phyloP scores from a whole-genome alignment of 2,888 invertebrate genomes.

The Neoitamus cyanurus region DNA sequence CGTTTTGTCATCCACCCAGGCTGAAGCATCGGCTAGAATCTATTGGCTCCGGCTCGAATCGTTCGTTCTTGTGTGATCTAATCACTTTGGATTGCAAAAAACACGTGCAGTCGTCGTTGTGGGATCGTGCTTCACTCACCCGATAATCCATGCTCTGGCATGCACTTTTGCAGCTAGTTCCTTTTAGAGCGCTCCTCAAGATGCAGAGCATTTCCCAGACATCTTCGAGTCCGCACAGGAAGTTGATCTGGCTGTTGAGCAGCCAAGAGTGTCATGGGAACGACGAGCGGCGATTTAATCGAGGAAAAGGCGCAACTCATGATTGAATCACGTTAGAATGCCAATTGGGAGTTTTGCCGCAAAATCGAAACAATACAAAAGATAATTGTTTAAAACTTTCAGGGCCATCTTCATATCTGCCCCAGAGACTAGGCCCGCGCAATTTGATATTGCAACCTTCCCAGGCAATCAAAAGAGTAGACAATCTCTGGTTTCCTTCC shows the following conservation, averaged over 20 bases:
- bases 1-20: conserved; percentile 29
- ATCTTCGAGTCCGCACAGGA: background rate
- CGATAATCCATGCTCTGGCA: background rate
- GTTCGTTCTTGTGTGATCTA: conserved; percentile 33
- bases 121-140: conserved; percentile 13
- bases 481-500: background rate
- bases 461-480: background rate
- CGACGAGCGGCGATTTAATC: background rate
- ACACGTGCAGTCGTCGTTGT: conserved; percentile 12
- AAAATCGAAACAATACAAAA: background rate
- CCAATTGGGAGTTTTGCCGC: background rate
- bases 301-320: background rate
- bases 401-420: background rate
- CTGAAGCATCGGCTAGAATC: conserved; percentile 2
- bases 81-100: conserved; percentile 30
- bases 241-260: background rate
- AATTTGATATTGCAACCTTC: conserved; percentile 4
- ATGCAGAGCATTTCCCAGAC: background rate
- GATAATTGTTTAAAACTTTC: background rate
- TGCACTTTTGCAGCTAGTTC: conserved; percentile 6
- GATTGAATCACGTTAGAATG: background rate
- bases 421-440: background rate
- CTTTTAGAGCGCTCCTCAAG: background rate
- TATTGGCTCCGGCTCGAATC: background rate
- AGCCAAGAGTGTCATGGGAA: background rate